These are phyloP conservation scores for Bibio marci DNA, from an alignment of 2,888 invertebrate genomes.

Conservation along the genomic window DNA sequence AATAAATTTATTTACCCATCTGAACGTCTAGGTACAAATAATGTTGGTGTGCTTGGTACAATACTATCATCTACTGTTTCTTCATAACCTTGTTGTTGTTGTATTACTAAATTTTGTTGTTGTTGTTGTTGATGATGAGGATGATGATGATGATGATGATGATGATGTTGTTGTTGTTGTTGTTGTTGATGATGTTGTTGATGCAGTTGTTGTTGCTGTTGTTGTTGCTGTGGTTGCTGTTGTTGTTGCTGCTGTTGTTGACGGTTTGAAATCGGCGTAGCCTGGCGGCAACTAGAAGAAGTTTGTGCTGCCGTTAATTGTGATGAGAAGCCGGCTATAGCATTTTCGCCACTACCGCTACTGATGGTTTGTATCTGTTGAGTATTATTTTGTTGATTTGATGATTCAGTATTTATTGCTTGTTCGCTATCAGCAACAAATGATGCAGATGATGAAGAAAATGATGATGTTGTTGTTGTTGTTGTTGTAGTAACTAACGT, in stretches of 20 bases:
- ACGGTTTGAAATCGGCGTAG: slow-evolving; percentile 16
- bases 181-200: background rate
- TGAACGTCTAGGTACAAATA: slow-evolving; percentile 62
- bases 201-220: slow-evolving; percentile 9
- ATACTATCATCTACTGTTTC: slow-evolving; percentile 46
- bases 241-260: slow-evolving; percentile 12
- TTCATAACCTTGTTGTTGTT: slow-evolving; percentile 17
- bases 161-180: slow-evolving; percentile 8
- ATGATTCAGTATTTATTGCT: slow-evolving; percentile 11
- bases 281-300: slow-evolving; percentile 22
- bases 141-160: slow-evolving; percentile 17
- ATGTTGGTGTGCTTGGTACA: slow-evolving; percentile 78
- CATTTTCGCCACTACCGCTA: slow-evolving; percentile 45
- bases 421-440: slow-evolving; percentile 14
- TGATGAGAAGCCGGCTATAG: slow-evolving; percentile 21
- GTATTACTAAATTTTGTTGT: slow-evolving; percentile 19
- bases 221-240: slow-evolving; percentile 5
- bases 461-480: slow-evolving; percentile 15
- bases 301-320: slow-evolving; percentile 6
- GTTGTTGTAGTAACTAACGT: no score
- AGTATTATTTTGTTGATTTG: slow-evolving; percentile 22
- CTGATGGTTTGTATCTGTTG: slow-evolving; percentile 57
- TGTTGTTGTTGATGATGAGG: slow-evolving; percentile 13
- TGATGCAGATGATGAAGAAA: background rate
- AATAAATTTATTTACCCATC: slow-evolving; percentile 40